phyloP scores from a whole-genome alignment of 2,113 vertebrate species.

The Hucho hucho region DNA sequence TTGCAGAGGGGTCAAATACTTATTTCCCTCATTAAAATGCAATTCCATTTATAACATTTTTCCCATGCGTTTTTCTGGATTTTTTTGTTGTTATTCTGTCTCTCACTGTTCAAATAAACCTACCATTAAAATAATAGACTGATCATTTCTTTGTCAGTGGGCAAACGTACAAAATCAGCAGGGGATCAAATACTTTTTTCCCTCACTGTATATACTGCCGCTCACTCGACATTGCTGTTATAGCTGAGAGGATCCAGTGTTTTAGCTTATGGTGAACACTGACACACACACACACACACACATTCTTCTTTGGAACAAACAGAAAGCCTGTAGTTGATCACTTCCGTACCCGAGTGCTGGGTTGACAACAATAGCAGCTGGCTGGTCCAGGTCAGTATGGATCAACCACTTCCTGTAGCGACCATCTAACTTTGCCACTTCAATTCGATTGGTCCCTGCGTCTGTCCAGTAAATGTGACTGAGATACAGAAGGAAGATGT shows the following conservation, averaged over 20 bases:
- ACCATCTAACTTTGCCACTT: conserved; percentile 92
- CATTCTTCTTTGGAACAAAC: not conserved
- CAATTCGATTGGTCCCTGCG: conserved; percentile 88
- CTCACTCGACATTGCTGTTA: not conserved
- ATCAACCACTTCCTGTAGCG: conserved; percentile 96
- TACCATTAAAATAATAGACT: no score
- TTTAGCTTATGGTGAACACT: no score
- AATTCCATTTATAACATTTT: no score
- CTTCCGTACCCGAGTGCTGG: conserved; percentile 84
- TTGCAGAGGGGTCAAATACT: no score
- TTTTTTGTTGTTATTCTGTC: no score
- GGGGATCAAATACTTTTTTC: no score
- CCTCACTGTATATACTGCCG: not conserved
- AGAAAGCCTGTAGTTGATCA: not conserved
- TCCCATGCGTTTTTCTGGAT: no score
- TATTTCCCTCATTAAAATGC: no score
- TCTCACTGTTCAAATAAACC: no score
- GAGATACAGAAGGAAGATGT: conserved; percentile 7
- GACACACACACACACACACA: not conserved
- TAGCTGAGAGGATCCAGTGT: not conserved
- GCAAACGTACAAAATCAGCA: no score
- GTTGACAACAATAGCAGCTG: conserved; percentile 91
- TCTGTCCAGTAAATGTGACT: conserved; percentile 99
- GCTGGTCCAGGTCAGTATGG: conserved; percentile 83
- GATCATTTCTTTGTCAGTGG: no score